Evolutionary conservation across 1,140 invertebrate genomes (phyloP).

Genomic region (Ruditapes philippinarum): DNA sequence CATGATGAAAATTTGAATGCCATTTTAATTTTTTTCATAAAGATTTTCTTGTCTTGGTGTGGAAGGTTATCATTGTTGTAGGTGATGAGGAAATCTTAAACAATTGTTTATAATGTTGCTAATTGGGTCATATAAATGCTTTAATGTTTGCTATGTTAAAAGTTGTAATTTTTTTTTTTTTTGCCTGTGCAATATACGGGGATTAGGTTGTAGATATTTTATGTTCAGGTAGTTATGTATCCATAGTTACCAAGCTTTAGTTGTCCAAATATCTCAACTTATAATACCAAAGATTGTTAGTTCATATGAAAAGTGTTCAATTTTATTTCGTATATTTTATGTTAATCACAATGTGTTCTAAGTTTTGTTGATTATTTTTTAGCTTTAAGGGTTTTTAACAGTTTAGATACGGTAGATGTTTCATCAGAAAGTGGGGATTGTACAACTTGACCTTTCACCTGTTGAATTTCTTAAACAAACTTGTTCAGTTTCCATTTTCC

Average conservation of each 20-base stretch:
- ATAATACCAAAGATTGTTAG: constrained; percentile 16
- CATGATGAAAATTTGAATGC: too few relatives aligned
- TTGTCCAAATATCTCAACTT: background rate
- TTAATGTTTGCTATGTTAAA: background rate
- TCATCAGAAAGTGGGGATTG: too few relatives aligned
- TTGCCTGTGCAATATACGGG: constrained; percentile 29
- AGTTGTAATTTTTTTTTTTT: constrained; percentile 21
- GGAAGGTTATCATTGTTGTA: too few relatives aligned
- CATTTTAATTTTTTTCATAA: too few relatives aligned
- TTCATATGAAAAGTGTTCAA: constrained; percentile 20
- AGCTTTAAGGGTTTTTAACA: background rate
- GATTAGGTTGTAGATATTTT: constrained; percentile 6
- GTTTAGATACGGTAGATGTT: too few relatives aligned
- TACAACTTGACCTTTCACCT: background rate
- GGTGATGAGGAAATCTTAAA: too few relatives aligned
- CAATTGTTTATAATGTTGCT: too few relatives aligned
- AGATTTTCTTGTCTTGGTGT: too few relatives aligned
- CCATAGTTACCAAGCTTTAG: background rate
- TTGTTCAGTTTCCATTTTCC: too few relatives aligned
- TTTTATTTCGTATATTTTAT: constrained; percentile 3
- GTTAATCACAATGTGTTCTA: background rate
- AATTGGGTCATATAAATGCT: background rate
- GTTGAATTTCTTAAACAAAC: too few relatives aligned
- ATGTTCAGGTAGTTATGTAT: background rate
- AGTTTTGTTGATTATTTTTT: background rate